Evolutionary conservation across 2,113 vertebrate species (phyloP).

Genomic region (Hyaena hyaena): DNA sequence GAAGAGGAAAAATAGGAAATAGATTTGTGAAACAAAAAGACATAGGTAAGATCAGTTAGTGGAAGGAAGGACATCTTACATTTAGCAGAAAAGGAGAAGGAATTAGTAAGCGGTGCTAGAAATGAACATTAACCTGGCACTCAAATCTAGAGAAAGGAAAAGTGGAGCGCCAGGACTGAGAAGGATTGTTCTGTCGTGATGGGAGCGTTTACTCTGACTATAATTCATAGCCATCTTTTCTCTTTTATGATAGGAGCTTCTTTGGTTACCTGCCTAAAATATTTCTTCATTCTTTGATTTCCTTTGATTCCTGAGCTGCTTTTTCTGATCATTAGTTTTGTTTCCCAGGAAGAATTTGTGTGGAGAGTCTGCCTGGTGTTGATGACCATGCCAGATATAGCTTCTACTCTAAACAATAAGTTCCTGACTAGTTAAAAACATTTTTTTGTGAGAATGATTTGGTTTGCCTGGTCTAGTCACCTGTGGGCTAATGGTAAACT

Average conservation of each 20-base stretch:
- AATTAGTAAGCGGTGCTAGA: constrained; percentile 15
- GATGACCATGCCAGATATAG: neutral
- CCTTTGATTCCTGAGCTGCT: neutral
- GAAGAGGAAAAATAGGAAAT: constrained; percentile 31
- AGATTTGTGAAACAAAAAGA: neutral
- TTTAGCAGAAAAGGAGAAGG: neutral
- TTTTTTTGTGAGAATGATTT: constrained; percentile 34
- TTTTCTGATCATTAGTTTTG: constrained; percentile 35
- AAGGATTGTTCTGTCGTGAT: neutral
- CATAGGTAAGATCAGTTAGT: neutral
- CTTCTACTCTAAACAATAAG: neutral
- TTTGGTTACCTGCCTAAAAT: neutral
- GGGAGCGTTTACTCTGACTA: neutral
- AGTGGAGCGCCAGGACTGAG: neutral
- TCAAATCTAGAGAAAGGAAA: neutral
- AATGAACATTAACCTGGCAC: neutral
- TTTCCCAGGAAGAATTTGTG: constrained; percentile 27
- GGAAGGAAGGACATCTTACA: neutral
- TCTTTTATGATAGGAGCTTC: neutral
- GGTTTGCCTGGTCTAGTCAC: neutral
- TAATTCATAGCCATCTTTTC: neutral
- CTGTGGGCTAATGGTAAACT: neutral
- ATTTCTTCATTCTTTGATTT: neutral
- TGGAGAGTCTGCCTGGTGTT: neutral
- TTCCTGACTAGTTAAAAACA: constrained; percentile 21